Evolutionary conservation across 2,888 invertebrate genomes (phyloP), one percentile per base, ranked within the genome.

Genomic region (Hydriomena furcata): DNA sequence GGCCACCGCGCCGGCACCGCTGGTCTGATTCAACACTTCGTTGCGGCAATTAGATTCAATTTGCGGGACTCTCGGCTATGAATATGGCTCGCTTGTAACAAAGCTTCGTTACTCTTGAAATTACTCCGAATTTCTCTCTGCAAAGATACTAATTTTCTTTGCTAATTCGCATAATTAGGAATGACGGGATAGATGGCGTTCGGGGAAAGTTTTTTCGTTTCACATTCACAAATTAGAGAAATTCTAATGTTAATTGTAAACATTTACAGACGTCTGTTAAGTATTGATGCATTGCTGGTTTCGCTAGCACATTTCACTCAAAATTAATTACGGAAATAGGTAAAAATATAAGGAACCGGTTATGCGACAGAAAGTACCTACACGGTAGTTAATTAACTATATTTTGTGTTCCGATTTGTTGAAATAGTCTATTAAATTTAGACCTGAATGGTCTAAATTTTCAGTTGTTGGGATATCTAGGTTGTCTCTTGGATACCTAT

Each of bases 41-140:
- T 87, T 87, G 84, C 73, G 80, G 85, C 89, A 89, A 89, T 89
- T 88, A 89, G 87, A 82, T 81, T 82, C 86, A 87, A 89, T 89
- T 89, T 86, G 82, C 76, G 78, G 73, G 65, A 71, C 69, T 71
- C 73, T 70, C 75, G 58, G 69, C 76, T 81, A 82, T 79, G 79
- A 79, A 80, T 77, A 81, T 82, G 76, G 72, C 65, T 59, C 66
- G 70, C 71, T 68, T 66, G 68, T 76, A 80, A 85, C 84, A 82
- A 82, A 81, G 80, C 75, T 79, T 76, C 74, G 72, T 77, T 84
- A 82, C 73, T 79, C 65, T 71, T 59, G 58, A 68, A 84, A 81
- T 78, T 75, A 76, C 71, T 60, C 64, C 63, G 59, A 77, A 72
- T 71, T 74, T n/a, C 59, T 48, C 61, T 61, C 60, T 60, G 60